Evolutionary conservation across 2,888 invertebrate species (phyloP).

Genomic region (Caradrina kadenii): DNA sequence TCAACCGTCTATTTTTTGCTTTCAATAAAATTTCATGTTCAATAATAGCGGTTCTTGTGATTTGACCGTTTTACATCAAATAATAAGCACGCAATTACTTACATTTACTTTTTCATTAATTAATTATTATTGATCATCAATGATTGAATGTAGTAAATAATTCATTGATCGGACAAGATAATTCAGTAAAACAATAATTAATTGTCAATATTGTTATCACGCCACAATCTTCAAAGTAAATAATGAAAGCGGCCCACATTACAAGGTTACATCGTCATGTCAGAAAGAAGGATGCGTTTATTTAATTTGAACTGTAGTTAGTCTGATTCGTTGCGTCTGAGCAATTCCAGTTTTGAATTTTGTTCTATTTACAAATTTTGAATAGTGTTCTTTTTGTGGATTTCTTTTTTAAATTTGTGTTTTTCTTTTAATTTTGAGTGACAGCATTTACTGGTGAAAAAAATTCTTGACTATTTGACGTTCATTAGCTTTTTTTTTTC

Average conservation of each 20-base stretch:
- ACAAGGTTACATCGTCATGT: conserved; percentile 72
- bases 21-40: background rate
- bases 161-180: conserved; percentile 27
- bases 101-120: conserved; percentile 17
- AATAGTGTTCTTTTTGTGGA: conserved; percentile 11
- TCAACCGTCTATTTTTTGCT: background rate
- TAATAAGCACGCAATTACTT: conserved; percentile 1
- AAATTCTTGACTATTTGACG: no score
- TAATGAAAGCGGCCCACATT: conserved; percentile 58
- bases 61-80: conserved; percentile 26
- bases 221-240: conserved; percentile 47
- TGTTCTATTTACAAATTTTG: conserved; percentile 61
- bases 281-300: conserved; percentile 67
- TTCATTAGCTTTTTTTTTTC: background rate
- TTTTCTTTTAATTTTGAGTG: conserved; percentile 10
- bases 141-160: conserved; percentile 37
- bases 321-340: conserved; percentile 66
- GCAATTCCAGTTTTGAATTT: conserved; percentile 66
- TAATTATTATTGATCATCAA: background rate
- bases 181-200: conserved; percentile 13
- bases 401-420: background rate
- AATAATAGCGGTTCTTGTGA: conserved; percentile 7
- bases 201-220: conserved; percentile 18
- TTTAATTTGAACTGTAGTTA: conserved; percentile 71
- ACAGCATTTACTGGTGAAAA: background rate